Evolutionary conservation across 2,888 invertebrate species (phyloP).

Genomic region (Auanema sp.): DNA sequence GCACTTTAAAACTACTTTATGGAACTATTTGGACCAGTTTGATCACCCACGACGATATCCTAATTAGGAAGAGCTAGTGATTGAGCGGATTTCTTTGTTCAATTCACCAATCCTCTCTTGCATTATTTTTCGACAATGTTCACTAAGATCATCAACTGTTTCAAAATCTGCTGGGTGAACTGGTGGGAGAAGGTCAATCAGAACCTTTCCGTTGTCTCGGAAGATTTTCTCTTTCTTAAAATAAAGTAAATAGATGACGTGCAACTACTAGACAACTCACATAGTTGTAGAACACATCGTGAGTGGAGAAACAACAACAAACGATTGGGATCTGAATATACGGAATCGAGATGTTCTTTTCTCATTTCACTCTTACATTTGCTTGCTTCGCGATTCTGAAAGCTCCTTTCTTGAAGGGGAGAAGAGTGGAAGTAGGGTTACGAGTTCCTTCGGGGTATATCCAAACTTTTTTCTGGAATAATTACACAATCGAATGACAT

Average conservation of each 20-base stretch:
- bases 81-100: conserved; percentile 11
- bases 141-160: conserved; percentile 40
- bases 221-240: conserved; percentile 38
- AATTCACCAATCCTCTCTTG: conserved; percentile 18
- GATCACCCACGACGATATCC: too few relatives aligned
- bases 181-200: conserved; percentile 41
- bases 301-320: conserved; percentile 86
- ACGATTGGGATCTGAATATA: conserved; percentile 74
- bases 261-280: conserved; percentile 20
- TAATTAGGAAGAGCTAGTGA: background rate
- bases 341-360: background rate
- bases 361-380: conserved; percentile 20
- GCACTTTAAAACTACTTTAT: too few relatives aligned
- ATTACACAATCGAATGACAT: background rate
- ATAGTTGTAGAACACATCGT: conserved; percentile 70
- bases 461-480: conserved; percentile 77
- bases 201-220: conserved; percentile 29
- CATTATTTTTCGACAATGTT: conserved; percentile 40
- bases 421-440: conserved; percentile 78
- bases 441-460: conserved; percentile 93
- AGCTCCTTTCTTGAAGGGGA: conserved; percentile 93
- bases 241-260: background rate
- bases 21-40: too few relatives aligned
- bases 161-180: conserved; percentile 40
- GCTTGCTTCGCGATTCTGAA: conserved; percentile 80